Evolutionary conservation across 2,113 vertebrate species (phyloP).

Genomic region (Onychorhynchus coronatus): DNA sequence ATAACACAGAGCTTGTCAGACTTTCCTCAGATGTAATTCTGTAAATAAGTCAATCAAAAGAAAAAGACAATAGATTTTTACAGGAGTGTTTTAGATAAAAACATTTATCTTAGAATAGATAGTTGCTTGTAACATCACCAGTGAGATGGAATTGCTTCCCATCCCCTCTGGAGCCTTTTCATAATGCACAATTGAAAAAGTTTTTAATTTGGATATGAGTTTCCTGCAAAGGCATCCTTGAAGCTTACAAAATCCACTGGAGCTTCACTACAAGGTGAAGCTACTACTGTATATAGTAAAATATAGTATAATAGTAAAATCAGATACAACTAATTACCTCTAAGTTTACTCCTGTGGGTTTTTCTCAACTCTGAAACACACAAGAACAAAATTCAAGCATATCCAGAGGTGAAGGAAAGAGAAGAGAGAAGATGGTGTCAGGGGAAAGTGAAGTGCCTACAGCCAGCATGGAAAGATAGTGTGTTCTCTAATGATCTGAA

Average conservation of each 20-base stretch:
- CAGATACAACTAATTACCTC: background rate
- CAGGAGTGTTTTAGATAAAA: background rate
- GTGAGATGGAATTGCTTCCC: background rate
- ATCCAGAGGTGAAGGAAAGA: background rate
- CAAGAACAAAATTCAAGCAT: background rate
- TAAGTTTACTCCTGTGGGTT: background rate
- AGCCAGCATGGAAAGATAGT: rapidly evolving
- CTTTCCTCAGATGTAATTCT: background rate
- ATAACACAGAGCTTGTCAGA: background rate
- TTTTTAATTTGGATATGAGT: background rate
- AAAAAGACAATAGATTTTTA: background rate
- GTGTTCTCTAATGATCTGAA: rapidly evolving
- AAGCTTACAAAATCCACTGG: background rate
- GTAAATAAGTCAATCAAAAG: conserved; percentile 10
- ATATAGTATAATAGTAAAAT: background rate
- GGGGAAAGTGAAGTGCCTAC: background rate
- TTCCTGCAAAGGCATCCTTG: background rate
- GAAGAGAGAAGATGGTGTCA: background rate
- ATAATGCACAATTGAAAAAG: background rate
- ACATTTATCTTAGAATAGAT: background rate
- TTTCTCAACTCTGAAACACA: background rate
- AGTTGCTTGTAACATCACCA: background rate
- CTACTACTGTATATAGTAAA: background rate
- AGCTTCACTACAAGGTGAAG: background rate
- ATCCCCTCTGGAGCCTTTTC: background rate